These are phyloP conservation scores for Penaeus indicus DNA, from an alignment of 1,140 invertebrate genomes.

Conservation along the genomic window DNA sequence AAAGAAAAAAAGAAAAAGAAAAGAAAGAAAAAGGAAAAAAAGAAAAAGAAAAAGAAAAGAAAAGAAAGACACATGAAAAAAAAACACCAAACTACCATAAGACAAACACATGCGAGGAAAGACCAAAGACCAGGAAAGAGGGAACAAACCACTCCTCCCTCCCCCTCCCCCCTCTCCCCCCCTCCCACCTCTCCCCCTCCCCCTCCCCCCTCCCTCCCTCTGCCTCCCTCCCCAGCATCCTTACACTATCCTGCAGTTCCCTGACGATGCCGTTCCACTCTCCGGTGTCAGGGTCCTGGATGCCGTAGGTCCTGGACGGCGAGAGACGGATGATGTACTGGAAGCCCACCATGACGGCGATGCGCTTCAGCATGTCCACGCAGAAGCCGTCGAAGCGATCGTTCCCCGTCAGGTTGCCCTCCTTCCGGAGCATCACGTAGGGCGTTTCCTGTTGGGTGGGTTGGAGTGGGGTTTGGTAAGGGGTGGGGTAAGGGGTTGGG, in stretches of 20 bases:
- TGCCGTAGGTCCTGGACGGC: conserved; percentile 95
- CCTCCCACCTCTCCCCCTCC: too few species aligned
- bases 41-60: too few species aligned
- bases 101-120: too few species aligned
- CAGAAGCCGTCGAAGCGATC: conserved; percentile 95
- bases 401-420: conserved; percentile 88
- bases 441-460: conserved; percentile 83
- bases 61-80: too few species aligned
- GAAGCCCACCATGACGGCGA: conserved; percentile 90
- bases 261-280: conserved; percentile 98
- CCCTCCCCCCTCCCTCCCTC: too few species aligned
- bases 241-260: conserved; percentile 88
- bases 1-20: too few species aligned
- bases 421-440: conserved; percentile 91
- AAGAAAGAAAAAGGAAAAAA: too few species aligned
- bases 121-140: too few species aligned
- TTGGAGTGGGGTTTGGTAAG: background rate
- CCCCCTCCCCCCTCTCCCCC: too few species aligned
- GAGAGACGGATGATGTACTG: conserved; percentile 91
- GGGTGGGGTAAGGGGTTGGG: background rate
- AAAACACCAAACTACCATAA: too few species aligned
- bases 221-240: conserved; percentile 29
- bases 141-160: too few species aligned
- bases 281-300: conserved; percentile 88
- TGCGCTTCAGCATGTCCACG: conserved; percentile 91